These are phyloP conservation scores for Chelonus insularis DNA, from an alignment of 1,140 invertebrate species.

Conservation along the genomic window DNA sequence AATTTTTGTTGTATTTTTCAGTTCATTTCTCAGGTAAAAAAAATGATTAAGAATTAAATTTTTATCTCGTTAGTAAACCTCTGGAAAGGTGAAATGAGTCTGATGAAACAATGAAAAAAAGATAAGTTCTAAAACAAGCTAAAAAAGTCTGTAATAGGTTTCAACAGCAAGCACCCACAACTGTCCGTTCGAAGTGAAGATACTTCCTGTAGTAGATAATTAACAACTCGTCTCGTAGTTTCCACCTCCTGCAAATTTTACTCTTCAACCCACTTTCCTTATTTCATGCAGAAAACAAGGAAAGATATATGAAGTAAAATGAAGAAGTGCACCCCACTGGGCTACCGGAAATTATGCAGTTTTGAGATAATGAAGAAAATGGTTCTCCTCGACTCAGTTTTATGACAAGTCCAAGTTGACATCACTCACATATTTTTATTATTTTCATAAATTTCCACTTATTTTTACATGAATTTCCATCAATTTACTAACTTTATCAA, in stretches of 20 bases:
- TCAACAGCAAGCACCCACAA: neutral
- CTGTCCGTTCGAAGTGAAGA: slow-evolving; percentile 1
- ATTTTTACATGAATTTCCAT: too few species aligned
- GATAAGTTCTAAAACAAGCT: too few species aligned
- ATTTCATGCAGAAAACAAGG: neutral
- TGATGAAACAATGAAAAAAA: too few species aligned
- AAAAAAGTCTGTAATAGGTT: neutral
- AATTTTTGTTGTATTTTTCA: too few species aligned
- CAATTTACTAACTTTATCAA: too few species aligned
- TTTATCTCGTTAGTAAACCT: too few species aligned
- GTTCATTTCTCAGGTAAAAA: too few species aligned
- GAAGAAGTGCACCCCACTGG: neutral
- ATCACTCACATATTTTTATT: slow-evolving; percentile 1
- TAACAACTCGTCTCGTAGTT: slow-evolving; percentile 5
- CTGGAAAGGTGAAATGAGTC: too few species aligned
- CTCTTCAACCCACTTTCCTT: slow-evolving; percentile 4
- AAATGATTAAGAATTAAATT: too few species aligned
- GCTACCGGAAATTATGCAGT: slow-evolving; percentile 24
- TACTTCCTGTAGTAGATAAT: slow-evolving; percentile 12
- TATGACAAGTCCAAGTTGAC: neutral
- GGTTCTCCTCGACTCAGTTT: neutral
- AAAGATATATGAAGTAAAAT: neutral
- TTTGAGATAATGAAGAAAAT: slow-evolving; percentile 27
- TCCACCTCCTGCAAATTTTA: neutral
- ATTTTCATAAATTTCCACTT: too few species aligned